phyloP scores from a whole-genome alignment of 2,888 invertebrate genomes.

The Torymus texanus region DNA sequence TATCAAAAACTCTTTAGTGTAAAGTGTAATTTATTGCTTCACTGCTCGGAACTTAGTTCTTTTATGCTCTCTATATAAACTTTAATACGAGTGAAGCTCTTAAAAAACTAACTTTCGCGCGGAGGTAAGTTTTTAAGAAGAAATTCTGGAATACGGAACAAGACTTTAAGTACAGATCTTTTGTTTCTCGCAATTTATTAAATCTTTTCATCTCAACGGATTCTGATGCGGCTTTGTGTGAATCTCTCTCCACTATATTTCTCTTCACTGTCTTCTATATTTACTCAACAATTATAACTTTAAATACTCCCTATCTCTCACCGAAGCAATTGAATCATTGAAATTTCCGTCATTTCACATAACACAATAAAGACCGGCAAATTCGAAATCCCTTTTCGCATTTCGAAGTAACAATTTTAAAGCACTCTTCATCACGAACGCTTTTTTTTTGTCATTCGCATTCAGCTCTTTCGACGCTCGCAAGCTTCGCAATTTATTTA shows the following conservation, averaged over 20 bases:
- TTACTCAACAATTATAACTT: too few species aligned
- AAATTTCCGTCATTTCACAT: neutral
- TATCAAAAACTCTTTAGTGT: slow-evolving; percentile 23
- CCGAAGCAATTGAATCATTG: too few species aligned
- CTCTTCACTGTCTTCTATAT: too few species aligned
- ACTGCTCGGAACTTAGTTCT: slow-evolving; percentile 9
- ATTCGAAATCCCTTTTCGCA: too few species aligned
- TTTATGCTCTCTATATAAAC: slow-evolving; percentile 33
- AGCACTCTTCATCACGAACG: too few species aligned
- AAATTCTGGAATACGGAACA: slow-evolving; percentile 14
- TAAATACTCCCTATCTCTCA: too few species aligned
- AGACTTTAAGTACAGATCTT: slow-evolving; percentile 10
- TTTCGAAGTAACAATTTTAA: neutral
- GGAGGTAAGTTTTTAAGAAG: slow-evolving; percentile 31
- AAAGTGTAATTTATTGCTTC: slow-evolving; percentile 34
- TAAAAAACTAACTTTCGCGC: slow-evolving; percentile 33
- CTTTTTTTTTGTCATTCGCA: too few species aligned
- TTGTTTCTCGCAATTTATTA: slow-evolving; percentile 24
- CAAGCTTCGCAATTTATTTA: too few species aligned
- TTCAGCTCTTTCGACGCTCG: too few species aligned
- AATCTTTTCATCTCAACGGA: too few species aligned
- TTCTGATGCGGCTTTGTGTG: too few species aligned
- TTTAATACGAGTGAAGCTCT: slow-evolving; percentile 35
- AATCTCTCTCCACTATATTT: too few species aligned
- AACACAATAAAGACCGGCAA: neutral